These are phyloP conservation scores for Phrynosoma platyrhinos DNA, from an alignment of 2,113 vertebrate genomes.

Conservation along the genomic window DNA sequence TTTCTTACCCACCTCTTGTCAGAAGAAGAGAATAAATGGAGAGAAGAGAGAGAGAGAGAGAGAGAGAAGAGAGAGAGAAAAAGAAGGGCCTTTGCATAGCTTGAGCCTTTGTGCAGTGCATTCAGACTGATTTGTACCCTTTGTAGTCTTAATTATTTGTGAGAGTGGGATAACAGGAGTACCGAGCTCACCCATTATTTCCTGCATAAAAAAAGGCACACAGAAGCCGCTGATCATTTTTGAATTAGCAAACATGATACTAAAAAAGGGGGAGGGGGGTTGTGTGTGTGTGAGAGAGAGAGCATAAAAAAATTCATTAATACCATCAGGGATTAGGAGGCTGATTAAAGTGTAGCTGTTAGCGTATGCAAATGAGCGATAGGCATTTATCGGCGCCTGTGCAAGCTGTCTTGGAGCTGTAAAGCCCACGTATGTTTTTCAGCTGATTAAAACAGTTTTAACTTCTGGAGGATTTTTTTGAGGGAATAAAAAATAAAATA, in stretches of 20 bases:
- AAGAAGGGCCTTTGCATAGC: constrained; percentile 85
- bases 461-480: constrained; percentile 88
- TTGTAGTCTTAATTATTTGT: constrained; percentile 99
- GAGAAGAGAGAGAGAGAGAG: constrained; percentile 62
- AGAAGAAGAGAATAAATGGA: constrained; percentile 80
- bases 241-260: constrained; percentile 99
- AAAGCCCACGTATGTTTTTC: constrained; percentile 99
- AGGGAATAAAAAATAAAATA: constrained; percentile 75
- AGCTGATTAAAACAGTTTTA: constrained; percentile 99
- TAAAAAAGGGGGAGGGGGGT: constrained; percentile 82
- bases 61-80: constrained; percentile 69
- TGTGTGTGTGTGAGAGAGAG: constrained; percentile 58
- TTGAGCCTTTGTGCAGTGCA: constrained; percentile 93
- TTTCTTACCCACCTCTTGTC: constrained; percentile 79
- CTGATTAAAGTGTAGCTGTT: constrained; percentile 99
- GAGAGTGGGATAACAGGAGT: constrained; percentile 99
- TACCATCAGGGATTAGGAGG: constrained; percentile 99
- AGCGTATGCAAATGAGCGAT: constrained; percentile 99
- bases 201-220: constrained; percentile 98
- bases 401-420: constrained; percentile 98
- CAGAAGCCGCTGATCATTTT: constrained; percentile 99
- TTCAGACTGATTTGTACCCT: constrained; percentile 99
- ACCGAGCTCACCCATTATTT: constrained; percentile 99
- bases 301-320: constrained; percentile 96
- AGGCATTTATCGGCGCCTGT: constrained; percentile 99